These are phyloP conservation scores for Linhomoeus sp. DNA, from an alignment of 2,888 invertebrate species.

Conservation along the genomic window DNA sequence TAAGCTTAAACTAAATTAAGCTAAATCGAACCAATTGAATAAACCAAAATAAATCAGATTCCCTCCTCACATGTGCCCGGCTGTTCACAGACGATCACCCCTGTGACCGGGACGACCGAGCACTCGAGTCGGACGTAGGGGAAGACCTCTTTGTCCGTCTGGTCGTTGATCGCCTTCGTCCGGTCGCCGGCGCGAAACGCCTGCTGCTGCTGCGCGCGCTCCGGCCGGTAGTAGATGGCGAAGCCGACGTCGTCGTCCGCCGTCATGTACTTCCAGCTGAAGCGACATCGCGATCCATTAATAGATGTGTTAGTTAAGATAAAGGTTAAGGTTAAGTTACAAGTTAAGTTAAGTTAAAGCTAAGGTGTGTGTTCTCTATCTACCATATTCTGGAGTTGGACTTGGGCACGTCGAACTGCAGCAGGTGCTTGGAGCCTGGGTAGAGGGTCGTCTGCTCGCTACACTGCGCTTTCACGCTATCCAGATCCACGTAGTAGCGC, in stretches of 20 bases:
- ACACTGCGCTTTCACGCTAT: constrained; percentile 19
- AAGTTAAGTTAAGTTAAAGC: too few relatives aligned
- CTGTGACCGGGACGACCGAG: constrained; percentile 21
- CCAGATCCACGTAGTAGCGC: constrained; percentile 18
- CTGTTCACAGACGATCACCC: constrained; percentile 15
- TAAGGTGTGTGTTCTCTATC: too few relatives aligned
- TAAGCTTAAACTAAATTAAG: too few relatives aligned
- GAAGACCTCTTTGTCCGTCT: constrained; percentile 21
- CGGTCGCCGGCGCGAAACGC: neutral
- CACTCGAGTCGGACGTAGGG: constrained; percentile 26
- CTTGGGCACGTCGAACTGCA: constrained; percentile 19
- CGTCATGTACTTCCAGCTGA: constrained; percentile 25
- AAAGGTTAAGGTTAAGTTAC: neutral
- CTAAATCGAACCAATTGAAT: too few relatives aligned
- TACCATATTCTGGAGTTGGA: constrained; percentile 11
- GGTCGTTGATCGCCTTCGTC: constrained; percentile 13
- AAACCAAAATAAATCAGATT: too few relatives aligned
- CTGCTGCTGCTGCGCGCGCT: constrained; percentile 11
- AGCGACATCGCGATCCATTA: constrained; percentile 4
- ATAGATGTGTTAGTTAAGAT: neutral
- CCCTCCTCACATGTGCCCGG: constrained; percentile 23
- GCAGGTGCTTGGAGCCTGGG: constrained; percentile 25
- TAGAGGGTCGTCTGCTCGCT: constrained; percentile 25
- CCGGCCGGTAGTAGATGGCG: constrained; percentile 14
- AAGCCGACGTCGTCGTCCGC: constrained; percentile 26